Base-by-base conservation (phyloP, 2,797 vertebrate genomes). In the Gallinago stenura region DNA sequence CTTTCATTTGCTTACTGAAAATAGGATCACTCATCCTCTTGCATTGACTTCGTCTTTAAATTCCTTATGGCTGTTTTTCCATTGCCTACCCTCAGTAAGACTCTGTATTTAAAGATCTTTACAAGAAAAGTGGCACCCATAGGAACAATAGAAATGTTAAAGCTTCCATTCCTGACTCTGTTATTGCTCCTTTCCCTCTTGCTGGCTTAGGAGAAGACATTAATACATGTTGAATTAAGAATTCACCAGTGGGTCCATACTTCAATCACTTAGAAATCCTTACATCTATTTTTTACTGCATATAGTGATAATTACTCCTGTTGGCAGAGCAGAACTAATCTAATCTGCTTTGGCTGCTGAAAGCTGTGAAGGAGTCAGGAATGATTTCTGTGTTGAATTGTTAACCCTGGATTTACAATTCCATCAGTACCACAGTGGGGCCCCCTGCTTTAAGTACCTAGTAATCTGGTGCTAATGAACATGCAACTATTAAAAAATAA, bases 311-410 rank as follows among this genome's bases (percentile, higher is more conserved):
- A 97, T 97, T 97, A 92, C 56, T 94, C 24, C 79, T 94, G 82
- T 88, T 96, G 90, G 88, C 80, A 91, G 94, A 96, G 94, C 91
- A 89, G 95, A 96, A 93, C 91, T 95, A 95, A 96, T 97, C 82
- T 95, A 89, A 97, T 96, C 68, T 94, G 54, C 53, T 96, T 95
- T 92, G 93, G 86, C 90, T 93, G 90, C 53, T 82, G 80, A 91
- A 96, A 82, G 79, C 20, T 76, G 45, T 87, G 78, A 89, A 78
- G 91, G 60, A 91, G 93, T 91, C 90, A 96, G 78, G 60, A 91
- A 57, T 41, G 21, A 80, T 87, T 93, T 95, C 33, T 85, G 28
- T 73, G 57, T 68, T 87, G 64, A 72, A 73, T 73, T 82, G 68
- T 96, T 94, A 97, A 92, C 95, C 78, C 72, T 70, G 61, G 71